Percentiles rank a stretch among this genome's conserved stretches.
phyloP scores from a whole-genome alignment of 2,888 invertebrate genomes.

The Lasioglossum vierecki region DNA sequence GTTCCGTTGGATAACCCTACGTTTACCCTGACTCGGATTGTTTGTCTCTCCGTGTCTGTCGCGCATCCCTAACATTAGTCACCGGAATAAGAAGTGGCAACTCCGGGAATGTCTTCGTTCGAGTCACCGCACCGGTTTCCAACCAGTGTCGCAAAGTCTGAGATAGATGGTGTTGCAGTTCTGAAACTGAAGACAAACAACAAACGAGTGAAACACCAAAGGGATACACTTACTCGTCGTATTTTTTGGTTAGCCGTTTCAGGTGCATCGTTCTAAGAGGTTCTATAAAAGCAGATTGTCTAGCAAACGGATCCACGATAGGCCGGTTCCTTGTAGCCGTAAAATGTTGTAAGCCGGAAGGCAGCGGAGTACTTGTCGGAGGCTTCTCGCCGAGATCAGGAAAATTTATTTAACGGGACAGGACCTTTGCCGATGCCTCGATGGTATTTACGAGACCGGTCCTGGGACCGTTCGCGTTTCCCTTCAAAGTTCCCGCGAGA shows the following conservation, averaged over 20 bases:
- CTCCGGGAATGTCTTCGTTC: not conserved
- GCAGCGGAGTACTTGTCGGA: not conserved
- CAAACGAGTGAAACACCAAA: not conserved
- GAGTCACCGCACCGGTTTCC: not conserved
- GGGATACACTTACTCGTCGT: not conserved
- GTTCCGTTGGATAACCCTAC: constrained; percentile 2
- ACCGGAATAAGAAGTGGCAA: not conserved
- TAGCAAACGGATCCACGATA: not conserved
- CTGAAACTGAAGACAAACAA: not conserved
- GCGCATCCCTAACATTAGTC: not conserved
- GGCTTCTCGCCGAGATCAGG: not conserved
- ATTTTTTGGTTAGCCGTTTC: not conserved
- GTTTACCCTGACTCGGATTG: constrained; percentile 4
- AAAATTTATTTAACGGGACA: constrained; percentile 18
- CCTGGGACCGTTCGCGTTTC: constrained; percentile 14
- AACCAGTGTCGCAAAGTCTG: not conserved
- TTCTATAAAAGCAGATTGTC: too few species aligned
- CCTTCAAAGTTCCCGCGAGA: constrained; percentile 63
- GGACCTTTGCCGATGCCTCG: constrained; percentile 20
- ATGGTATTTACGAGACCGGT: constrained; percentile 34
- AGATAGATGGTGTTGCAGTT: not conserved
- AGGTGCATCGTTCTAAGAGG: too few species aligned
- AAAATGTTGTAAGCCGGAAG: not conserved
- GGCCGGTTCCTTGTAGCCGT: not conserved
- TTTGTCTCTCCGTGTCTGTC: not conserved